These are phyloP conservation scores for Eristalis arbustorum DNA, from an alignment of 2,888 invertebrate genomes.

Conservation along the genomic window DNA sequence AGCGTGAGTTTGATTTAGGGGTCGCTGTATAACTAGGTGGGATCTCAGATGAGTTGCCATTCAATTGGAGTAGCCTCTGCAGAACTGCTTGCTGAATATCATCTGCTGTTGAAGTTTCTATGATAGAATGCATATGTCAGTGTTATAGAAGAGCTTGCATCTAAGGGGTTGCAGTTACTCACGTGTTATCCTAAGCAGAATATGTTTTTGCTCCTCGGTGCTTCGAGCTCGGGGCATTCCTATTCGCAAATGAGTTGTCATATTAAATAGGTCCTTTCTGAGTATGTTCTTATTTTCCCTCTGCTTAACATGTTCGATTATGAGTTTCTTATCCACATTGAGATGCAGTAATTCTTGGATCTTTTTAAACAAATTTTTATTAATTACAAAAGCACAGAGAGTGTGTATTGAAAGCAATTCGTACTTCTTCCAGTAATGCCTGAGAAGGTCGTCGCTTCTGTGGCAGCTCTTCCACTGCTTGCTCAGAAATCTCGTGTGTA, in stretches of 20 bases:
- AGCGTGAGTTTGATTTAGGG: neutral
- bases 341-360: slow-evolving; percentile 50
- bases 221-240: slow-evolving; percentile 25
- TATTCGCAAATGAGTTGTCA: slow-evolving; percentile 39
- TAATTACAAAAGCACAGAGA: neutral
- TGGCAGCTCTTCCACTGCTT: slow-evolving; percentile 73
- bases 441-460: slow-evolving; percentile 58
- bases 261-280: slow-evolving; percentile 57
- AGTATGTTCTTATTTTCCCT: slow-evolving; percentile 59
- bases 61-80: neutral
- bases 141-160: neutral
- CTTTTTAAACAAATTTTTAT: neutral
- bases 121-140: neutral
- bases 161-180: neutral
- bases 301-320: slow-evolving; percentile 56
- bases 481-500: slow-evolving; percentile 80
- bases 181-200: slow-evolving; percentile 46
- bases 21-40: neutral
- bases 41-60: neutral
- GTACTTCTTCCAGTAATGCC: slow-evolving; percentile 47
- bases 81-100: slow-evolving; percentile 36
- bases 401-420: neutral
- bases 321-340: slow-evolving; percentile 54
- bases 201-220: slow-evolving; percentile 37
- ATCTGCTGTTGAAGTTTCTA: slow-evolving; percentile 38